Base-by-base conservation (phyloP, 2,797 vertebrate genomes). In the Pachyuromys duprasi region DNA sequence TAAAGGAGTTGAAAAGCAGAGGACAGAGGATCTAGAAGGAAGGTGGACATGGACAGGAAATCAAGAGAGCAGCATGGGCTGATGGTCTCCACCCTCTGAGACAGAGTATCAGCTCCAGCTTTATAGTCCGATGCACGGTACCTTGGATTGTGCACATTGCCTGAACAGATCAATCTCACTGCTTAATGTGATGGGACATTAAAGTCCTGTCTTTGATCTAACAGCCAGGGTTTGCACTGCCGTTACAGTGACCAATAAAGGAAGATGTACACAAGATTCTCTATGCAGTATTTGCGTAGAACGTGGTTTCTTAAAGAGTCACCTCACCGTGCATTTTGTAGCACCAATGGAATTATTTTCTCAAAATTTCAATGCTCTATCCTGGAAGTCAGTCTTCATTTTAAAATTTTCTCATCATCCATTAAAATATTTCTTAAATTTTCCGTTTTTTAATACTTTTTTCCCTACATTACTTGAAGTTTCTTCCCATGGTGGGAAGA, bases 131-230 rank as follows among this genome's bases (percentile, higher is more conserved):
- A 90, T 57, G 24, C 45, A 8, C 11, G 26, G 22, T 22, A 53
- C n/a, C 57, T 36, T 33, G 12, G 63, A 81, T 57, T 24, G 3
- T 9, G 33, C 14, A 8, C 22, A n/a, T 26, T 31, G 6, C 17
- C 74, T 39, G 63, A 33, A 1, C 55, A 67, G n/a, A 36, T 4
- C 49, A 78, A 13, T 60, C 42, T 74, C 63, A 80, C 67, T n/a
- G 74, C 11, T 93, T 78, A 57, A 95, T 86, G 69, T 65, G 62
- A n/a, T 78, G 31, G 39, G 94, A 69, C 89, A 62, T 36, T 91
- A 45, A 91, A 76, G 36, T 63, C 31, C 36, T 60, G 88, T 53
- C 74, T 81, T 42, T 69, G 45, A 60, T 83, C 55, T 55, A 45
- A 60, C 49, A 88, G 3, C 39, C 24, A 49, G 36, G 17, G 18